Evolutionary conservation across 2,797 vertebrate genomes (phyloP).

Genomic region (Poecilia picta): DNA sequence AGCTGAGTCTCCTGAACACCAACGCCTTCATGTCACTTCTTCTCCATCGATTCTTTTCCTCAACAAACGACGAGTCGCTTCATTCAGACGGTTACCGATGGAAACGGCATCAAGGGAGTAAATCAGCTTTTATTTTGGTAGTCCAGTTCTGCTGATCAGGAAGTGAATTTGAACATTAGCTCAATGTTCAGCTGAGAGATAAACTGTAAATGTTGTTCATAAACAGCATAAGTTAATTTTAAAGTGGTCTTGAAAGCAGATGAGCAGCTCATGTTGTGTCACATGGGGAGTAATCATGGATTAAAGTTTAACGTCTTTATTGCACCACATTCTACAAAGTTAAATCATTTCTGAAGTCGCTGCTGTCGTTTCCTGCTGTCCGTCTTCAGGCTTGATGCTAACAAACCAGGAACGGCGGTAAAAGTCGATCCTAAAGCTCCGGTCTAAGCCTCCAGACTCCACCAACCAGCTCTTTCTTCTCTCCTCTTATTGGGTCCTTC

Average conservation of each 20-base stretch:
- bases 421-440: slow-evolving; percentile 30
- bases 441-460: neutral
- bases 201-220: neutral
- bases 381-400: slow-evolving; percentile 7
- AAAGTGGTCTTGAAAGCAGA: neutral
- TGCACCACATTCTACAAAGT: neutral
- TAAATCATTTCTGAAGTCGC: slow-evolving; percentile 1
- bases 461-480: neutral
- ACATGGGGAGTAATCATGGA: neutral
- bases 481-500: slow-evolving; percentile 39
- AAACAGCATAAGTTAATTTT: neutral
- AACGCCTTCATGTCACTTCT: too few relatives aligned
- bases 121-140: too few relatives aligned
- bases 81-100: too few relatives aligned
- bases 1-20: too few relatives aligned
- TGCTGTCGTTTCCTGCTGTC: slow-evolving; percentile 40
- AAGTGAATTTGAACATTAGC: too few relatives aligned
- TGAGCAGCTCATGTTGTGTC: neutral
- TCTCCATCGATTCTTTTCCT: too few relatives aligned
- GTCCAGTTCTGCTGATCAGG: too few relatives aligned
- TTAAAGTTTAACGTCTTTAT: too few relatives aligned
- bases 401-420: slow-evolving; percentile 25
- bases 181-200: too few relatives aligned
- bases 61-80: too few relatives aligned
- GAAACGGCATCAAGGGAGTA: too few relatives aligned